These are phyloP conservation scores for Pristis pectinata DNA, from an alignment of 2,797 vertebrate genomes.

Conservation along the genomic window DNA sequence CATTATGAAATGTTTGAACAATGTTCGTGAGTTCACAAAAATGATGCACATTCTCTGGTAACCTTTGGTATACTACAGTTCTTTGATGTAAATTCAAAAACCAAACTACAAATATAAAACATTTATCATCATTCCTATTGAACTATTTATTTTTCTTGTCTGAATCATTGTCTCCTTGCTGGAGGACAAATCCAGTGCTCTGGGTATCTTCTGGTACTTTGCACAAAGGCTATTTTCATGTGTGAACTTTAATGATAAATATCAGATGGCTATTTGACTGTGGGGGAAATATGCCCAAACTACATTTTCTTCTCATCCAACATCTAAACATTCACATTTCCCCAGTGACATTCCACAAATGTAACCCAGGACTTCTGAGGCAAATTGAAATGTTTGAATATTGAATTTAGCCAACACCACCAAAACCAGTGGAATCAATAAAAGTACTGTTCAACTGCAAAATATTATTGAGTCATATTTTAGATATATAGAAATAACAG, in stretches of 20 bases:
- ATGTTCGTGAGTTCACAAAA: neutral
- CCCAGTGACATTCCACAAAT: neutral
- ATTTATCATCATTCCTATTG: neutral
- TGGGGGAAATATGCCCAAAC: neutral
- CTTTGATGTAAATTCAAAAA: neutral
- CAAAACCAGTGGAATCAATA: neutral
- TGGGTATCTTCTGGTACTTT: neutral
- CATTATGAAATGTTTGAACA: conserved; percentile 41
- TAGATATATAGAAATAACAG: neutral
- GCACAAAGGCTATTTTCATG: conserved; percentile 6
- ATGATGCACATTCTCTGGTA: neutral
- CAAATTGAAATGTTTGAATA: neutral
- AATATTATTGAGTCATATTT: neutral
- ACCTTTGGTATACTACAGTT: neutral
- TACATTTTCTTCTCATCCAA: neutral
- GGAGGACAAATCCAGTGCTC: neutral
- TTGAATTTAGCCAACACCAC: neutral
- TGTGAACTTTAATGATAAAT: neutral
- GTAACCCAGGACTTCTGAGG: neutral
- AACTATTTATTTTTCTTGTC: neutral
- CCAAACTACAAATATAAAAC: neutral
- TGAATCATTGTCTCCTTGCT: neutral
- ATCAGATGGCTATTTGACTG: neutral
- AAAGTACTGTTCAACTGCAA: neutral
- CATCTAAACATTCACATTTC: neutral